Evolutionary conservation across 2,888 invertebrate genomes (phyloP).

Genomic region (Drosophila yooni): DNA sequence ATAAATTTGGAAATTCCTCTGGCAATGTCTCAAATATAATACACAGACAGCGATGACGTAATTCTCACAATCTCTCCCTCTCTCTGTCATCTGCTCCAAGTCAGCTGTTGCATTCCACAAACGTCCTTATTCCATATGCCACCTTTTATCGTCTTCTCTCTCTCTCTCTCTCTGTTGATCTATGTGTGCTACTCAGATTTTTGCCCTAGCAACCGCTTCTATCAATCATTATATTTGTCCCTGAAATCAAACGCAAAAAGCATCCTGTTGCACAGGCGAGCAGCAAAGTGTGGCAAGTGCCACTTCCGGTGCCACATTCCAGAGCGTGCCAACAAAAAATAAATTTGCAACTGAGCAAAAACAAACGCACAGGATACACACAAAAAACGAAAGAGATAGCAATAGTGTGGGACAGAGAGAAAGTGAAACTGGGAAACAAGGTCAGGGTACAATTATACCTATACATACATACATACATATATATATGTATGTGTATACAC

Average conservation of each 20-base stretch:
- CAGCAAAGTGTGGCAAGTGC: constrained; percentile 59
- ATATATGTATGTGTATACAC: background rate
- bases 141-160: background rate
- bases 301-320: constrained; percentile 66
- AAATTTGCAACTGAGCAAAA: constrained; percentile 20
- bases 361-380: constrained; percentile 31
- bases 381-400: background rate
- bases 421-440: constrained; percentile 47
- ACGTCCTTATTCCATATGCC: background rate
- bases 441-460: constrained; percentile 45
- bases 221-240: constrained; percentile 82
- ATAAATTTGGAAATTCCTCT: background rate
- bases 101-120: constrained; percentile 33
- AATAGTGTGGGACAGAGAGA: constrained; percentile 3
- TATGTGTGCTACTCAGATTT: constrained; percentile 27
- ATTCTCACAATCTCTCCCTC: background rate
- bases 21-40: background rate
- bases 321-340: constrained; percentile 34
- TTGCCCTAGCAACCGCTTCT: constrained; percentile 71
- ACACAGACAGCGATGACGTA: background rate
- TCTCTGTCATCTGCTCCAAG: no score
- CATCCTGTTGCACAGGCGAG: constrained; percentile 76
- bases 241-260: constrained; percentile 85
- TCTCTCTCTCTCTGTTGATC: background rate
- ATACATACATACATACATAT: background rate